Evolutionary conservation across 2,113 vertebrate genomes (phyloP).

Genomic region (Brachionichthys hirsutus): DNA sequence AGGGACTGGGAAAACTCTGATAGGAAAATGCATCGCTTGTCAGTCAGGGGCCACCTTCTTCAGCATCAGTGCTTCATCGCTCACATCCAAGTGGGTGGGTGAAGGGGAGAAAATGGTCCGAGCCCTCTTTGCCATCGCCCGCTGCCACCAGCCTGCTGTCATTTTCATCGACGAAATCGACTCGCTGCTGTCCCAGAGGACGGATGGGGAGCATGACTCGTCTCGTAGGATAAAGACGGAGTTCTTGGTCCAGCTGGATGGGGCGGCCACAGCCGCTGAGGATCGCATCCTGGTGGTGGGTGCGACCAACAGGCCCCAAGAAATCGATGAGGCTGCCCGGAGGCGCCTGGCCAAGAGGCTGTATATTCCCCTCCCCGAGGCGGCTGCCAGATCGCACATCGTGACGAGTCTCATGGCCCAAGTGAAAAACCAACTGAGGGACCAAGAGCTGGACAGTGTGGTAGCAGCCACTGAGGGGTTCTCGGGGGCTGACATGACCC

Average conservation of each 20-base stretch:
- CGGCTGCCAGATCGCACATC: constrained; percentile 85
- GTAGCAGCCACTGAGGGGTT: constrained; percentile 83
- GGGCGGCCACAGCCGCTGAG: constrained; percentile 88
- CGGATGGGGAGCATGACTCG: constrained; percentile 93
- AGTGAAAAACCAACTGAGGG: constrained; percentile 81
- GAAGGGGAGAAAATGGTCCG: constrained; percentile 99
- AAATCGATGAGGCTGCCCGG: constrained; percentile 94
- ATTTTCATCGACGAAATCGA: constrained; percentile 99
- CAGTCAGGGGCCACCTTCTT: constrained; percentile 98
- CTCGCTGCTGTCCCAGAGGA: constrained; percentile 91
- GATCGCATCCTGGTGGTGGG: constrained; percentile 94
- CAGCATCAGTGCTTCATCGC: constrained; percentile 95
- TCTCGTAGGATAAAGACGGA: constrained; percentile 96
- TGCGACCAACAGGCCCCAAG: constrained; percentile 94
- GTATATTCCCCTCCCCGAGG: constrained; percentile 92
- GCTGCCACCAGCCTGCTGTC: constrained; percentile 92
- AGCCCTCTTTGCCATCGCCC: constrained; percentile 89
- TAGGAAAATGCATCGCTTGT: constrained; percentile 95
- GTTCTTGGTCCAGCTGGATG: constrained; percentile 96
- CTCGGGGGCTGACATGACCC: constrained; percentile 95
- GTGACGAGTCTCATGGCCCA: constrained; percentile 83
- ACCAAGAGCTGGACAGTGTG: constrained; percentile 80
- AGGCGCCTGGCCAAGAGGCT: constrained; percentile 89
- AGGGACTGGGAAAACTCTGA: constrained; percentile 95
- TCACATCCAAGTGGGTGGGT: constrained; percentile 97